Evolutionary conservation across 2,888 invertebrate genomes (phyloP), one percentile per base, ranked within the genome.

Genomic region (Aethes cnicana): DNA sequence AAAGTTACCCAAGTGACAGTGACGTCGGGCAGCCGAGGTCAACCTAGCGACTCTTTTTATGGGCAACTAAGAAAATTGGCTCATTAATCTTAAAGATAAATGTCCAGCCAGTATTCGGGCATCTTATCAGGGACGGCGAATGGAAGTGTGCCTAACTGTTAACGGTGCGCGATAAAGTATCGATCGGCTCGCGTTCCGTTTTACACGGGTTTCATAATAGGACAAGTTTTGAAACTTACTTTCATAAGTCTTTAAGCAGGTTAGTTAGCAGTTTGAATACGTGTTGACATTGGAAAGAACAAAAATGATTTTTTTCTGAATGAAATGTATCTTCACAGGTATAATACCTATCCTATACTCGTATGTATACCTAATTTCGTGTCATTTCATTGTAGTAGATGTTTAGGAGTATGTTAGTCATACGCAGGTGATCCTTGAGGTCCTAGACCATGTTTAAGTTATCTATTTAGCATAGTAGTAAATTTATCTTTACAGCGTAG

Each of bases 11-110:
- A 77, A 81, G 75, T 77, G 75, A 74, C 65, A 69, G 63, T 67
- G 73, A 68, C 72, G n/a, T n/a, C n/a, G n/a, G 74, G 72, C 73
- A 74, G 71, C 68, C 66, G 75, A 81, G 79, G 78, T 74, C 81
- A 74, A 72, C 73, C 81, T 81, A 83, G 82, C 82, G 80, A 84
- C 82, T 85, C 85, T 86, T 88, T 88, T 89, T 89, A 89, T 88
- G 78, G 87, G 83, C 86, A 84, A 85, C 88, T 85, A 88, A 89
- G 89, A 89, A 89, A 89, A 89, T 89, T 89, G 89, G 85, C 84
- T 87, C 89, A 88, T 89, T 88, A 89, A 87, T 89, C 89, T 89
- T 83, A 69, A 84, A 88, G 89, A 89, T 88, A 88, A 83, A 89
- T 86, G 88, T 80, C 80, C 77, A 82, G 80, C 77, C 83, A 84